These are phyloP conservation scores for Andrena hattorfiana DNA, from an alignment of 2,888 invertebrate species.

Conservation along the genomic window DNA sequence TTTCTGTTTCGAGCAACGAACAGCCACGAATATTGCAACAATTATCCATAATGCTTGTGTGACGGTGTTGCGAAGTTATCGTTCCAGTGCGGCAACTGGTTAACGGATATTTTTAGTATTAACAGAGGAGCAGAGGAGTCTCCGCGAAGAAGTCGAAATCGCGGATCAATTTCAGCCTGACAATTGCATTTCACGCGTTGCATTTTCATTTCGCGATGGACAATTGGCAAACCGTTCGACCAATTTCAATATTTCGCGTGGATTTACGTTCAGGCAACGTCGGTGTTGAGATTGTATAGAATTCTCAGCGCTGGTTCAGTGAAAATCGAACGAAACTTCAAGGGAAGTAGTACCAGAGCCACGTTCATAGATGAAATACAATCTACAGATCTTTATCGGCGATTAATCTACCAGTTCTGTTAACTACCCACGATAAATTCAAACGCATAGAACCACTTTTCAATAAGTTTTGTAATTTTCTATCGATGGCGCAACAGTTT, in stretches of 20 bases:
- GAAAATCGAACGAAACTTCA: not conserved
- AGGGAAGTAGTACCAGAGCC: not conserved
- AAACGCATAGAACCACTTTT: too few species aligned
- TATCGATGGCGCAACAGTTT: not conserved
- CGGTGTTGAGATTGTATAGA: slow-evolving; percentile 22
- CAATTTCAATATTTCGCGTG: slow-evolving; percentile 37
- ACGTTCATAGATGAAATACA: slow-evolving; percentile 3
- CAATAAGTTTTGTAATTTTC: not conserved
- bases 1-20: slow-evolving; percentile 6
- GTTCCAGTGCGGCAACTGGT: not conserved
- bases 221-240: slow-evolving; percentile 36
- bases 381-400: slow-evolving; percentile 7
- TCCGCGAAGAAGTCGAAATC: not conserved
- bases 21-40: not conserved
- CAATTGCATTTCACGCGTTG: slow-evolving; percentile 27
- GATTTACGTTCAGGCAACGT: slow-evolving; percentile 16
- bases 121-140: not conserved
- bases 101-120: slow-evolving; percentile 25
- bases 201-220: slow-evolving; percentile 14
- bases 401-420: not conserved
- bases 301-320: slow-evolving; percentile 6
- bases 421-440: not conserved
- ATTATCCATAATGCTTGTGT: slow-evolving; percentile 1
- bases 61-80: slow-evolving; percentile 13
- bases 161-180: slow-evolving; percentile 4